A percentile compares a stretch with the other conserved stretches of the same genome.
These are phyloP conservation scores for Hapalemur alaotrensis DNA, from an alignment of 2,797 vertebrate species.

Conservation along the genomic window DNA sequence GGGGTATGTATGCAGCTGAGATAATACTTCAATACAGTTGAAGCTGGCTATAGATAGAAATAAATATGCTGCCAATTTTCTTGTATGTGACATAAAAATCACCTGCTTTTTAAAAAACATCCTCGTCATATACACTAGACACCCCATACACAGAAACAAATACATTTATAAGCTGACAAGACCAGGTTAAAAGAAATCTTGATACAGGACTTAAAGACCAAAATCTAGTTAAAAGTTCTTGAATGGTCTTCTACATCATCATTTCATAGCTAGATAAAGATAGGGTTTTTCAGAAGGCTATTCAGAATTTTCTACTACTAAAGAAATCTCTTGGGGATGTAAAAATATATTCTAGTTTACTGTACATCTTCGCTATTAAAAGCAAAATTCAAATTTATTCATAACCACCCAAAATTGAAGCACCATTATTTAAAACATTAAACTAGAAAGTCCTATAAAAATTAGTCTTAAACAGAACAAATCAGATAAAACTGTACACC, in stretches of 20 bases:
- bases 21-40: neutral
- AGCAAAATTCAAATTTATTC: constrained; percentile 68
- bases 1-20: neutral
- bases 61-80: constrained; percentile 46
- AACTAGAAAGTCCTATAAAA: constrained; percentile 69
- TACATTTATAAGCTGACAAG: constrained; percentile 49
- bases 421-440: constrained; percentile 76
- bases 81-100: neutral
- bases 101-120: neutral
- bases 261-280: neutral
- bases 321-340: constrained; percentile 60
- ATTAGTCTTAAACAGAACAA: constrained; percentile 66
- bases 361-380: constrained; percentile 66
- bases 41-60: constrained; percentile 22
- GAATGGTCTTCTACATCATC: constrained; percentile 39
- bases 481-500: constrained; percentile 61
- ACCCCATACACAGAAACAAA: constrained; percentile 50
- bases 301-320: constrained; percentile 46
- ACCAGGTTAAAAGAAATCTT: constrained; percentile 35
- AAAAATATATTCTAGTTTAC: constrained; percentile 76
- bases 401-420: constrained; percentile 68
- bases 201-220: constrained; percentile 58
- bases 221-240: constrained; percentile 40
- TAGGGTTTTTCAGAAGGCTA: neutral
- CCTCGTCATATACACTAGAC: neutral